A percentile compares a stretch with the other conserved stretches of the same genome.
Evolutionary conservation across 2,113 vertebrate genomes (phyloP).

Genomic region (Pterocles orientalis): DNA sequence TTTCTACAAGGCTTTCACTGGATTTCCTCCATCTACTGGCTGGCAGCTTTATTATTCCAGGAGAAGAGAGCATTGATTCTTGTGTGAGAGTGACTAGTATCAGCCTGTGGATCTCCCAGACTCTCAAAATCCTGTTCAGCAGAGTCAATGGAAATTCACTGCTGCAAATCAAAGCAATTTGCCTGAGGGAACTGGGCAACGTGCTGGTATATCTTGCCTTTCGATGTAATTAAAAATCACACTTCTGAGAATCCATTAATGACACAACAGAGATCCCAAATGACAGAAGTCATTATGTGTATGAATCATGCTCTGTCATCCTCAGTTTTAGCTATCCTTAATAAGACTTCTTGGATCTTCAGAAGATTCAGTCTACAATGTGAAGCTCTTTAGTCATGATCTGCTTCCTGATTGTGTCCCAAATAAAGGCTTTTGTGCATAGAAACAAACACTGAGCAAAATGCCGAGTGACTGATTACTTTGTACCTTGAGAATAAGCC

Average conservation of each 20-base stretch:
- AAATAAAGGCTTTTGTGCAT: not conserved
- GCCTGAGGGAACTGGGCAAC: not conserved
- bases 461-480: not conserved
- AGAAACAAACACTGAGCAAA: not conserved
- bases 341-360: not conserved
- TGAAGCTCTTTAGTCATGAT: not conserved
- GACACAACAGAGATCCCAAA: not conserved
- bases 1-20: not conserved
- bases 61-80: not conserved
- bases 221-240: conserved; percentile 49
- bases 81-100: not conserved
- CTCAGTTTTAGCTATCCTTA: not conserved
- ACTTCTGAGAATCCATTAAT: conserved; percentile 23
- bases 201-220: not conserved
- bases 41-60: not conserved
- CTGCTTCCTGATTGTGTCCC: not conserved
- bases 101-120: not conserved
- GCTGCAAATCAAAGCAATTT: not conserved
- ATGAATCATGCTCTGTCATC: not conserved
- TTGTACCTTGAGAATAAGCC: not conserved
- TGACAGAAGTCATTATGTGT: not conserved
- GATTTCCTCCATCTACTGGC: not conserved
- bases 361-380: not conserved
- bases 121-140: not conserved
- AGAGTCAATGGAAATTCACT: not conserved